Evolutionary conservation across 2,888 invertebrate species (phyloP), one percentile per base, ranked within the genome.

Genomic region (Zele albiditarsus): DNA sequence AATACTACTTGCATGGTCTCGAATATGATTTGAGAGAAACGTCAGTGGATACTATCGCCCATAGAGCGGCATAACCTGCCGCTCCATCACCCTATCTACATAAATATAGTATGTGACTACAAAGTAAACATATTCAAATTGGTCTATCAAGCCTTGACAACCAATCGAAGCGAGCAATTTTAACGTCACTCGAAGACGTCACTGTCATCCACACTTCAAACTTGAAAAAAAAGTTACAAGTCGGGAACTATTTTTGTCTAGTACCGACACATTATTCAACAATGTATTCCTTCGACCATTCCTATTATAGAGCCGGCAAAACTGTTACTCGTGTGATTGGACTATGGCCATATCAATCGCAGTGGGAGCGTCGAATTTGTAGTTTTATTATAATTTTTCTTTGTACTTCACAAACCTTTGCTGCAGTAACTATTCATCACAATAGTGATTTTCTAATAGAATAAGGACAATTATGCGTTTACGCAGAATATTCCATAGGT

Each of bases 311-410:
- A 53, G 20, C 33, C 8, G 23, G 28, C 10, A 8, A 42, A 33
- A 33, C 20, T 42, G 20, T 73, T 1, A 31, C 73, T 38, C 42
- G n/a, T 27, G 3, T 38, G 4, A 68, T 78, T 20, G 79, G 79
- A 4, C 75, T 68, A 46, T 79, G 79, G 79, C 79, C 78, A 10
- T 77, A 77, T 71, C 78, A 79, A 27, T 28, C 75, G 14, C 12
- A 6, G 16, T 25, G 20, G 12, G 72, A 75, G 20, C 6, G 8
- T 3, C 16, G 33, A n/a, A 27, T 66, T 60, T 57, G 25, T 5
- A 38, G 53, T 42, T 27, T 27, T 16, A n/a, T 73, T n/a, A 5
- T 31, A 20, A 12, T 38, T 12, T 42, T 38, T 42, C n/a, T 73
- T 25, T 31, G 27, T 42, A 38, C 28, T 23, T 38, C 42, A 27